Evolutionary conservation across 2,888 invertebrate species (phyloP).

Genomic region (Anorthoa munda): DNA sequence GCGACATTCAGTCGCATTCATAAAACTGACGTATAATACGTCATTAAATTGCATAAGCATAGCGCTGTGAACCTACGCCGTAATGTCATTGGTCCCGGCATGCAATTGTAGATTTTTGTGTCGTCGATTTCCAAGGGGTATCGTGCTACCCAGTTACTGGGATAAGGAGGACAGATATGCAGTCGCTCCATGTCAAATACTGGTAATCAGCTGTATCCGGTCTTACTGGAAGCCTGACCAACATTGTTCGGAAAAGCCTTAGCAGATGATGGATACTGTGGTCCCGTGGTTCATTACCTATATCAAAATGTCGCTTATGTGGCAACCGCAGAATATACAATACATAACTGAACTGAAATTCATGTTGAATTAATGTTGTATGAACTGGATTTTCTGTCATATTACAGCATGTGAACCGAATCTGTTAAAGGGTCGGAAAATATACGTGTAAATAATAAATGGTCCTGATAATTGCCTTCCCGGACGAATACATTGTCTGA

Average conservation of each 20-base stretch:
- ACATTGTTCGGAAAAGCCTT: no score
- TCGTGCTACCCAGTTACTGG: no score
- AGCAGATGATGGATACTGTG: no score
- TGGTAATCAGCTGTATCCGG: no score
- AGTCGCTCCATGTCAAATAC: no score
- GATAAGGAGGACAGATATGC: no score
- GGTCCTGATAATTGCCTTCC: neutral
- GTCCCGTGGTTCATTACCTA: slow-evolving; percentile 3
- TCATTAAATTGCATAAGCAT: slow-evolving; percentile 22
- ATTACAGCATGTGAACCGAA: neutral
- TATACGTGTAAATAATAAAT: neutral
- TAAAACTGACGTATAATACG: slow-evolving; percentile 13
- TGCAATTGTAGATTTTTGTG: no score
- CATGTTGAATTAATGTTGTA: no score
- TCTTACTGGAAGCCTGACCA: no score
- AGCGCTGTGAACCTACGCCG: no score
- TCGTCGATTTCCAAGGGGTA: no score
- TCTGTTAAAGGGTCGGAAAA: neutral
- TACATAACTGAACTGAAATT: slow-evolving; percentile 12
- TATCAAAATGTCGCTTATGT: neutral
- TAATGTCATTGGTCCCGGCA: no score
- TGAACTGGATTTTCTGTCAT: neutral
- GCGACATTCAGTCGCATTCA: slow-evolving; percentile 36
- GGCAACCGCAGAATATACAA: slow-evolving; percentile 3
- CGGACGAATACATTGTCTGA: neutral